Percentiles rank a stretch among this genome's conserved stretches.
These are phyloP conservation scores for Hirtodrosophila duncani DNA, from an alignment of 2,888 invertebrate species.

Conservation along the genomic window DNA sequence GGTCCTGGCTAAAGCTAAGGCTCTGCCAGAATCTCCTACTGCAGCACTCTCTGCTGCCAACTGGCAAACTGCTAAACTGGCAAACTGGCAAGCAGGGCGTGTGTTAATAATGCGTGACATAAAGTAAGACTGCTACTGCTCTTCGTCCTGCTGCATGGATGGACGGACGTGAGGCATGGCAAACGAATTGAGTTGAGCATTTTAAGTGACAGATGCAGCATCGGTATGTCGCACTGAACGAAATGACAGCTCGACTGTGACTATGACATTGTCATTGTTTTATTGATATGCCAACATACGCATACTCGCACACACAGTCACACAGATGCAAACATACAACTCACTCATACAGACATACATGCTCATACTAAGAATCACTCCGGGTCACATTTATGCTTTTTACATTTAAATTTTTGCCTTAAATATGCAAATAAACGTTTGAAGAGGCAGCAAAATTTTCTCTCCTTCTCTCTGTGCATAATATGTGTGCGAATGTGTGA, in stretches of 20 bases:
- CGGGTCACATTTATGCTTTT: slow-evolving; percentile 13
- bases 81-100: slow-evolving; percentile 36
- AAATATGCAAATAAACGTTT: slow-evolving; percentile 66
- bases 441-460: slow-evolving; percentile 29
- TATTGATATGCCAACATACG: slow-evolving; percentile 45
- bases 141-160: slow-evolving; percentile 37
- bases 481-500: slow-evolving; percentile 44
- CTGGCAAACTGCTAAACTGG: slow-evolving; percentile 9
- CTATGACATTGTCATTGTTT: slow-evolving; percentile 59
- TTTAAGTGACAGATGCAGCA: slow-evolving; percentile 55
- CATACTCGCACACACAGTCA: slow-evolving; percentile 4
- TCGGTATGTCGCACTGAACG: slow-evolving; percentile 4
- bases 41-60: slow-evolving; percentile 3
- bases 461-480: slow-evolving; percentile 17
- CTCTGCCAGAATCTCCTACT: background rate
- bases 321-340: background rate
- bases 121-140: slow-evolving; percentile 50
- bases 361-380: background rate
- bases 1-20: slow-evolving; percentile 16
- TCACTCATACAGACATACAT: background rate
- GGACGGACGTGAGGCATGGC: slow-evolving; percentile 51
- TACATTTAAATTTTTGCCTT: slow-evolving; percentile 56
- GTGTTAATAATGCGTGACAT: slow-evolving; percentile 71
- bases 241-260: slow-evolving; percentile 9
- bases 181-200: slow-evolving; percentile 67